Evolutionary conservation across 1,140 invertebrate species (phyloP), one percentile per base, ranked within the genome.

Genomic region (Ceratosolen solmsi): DNA sequence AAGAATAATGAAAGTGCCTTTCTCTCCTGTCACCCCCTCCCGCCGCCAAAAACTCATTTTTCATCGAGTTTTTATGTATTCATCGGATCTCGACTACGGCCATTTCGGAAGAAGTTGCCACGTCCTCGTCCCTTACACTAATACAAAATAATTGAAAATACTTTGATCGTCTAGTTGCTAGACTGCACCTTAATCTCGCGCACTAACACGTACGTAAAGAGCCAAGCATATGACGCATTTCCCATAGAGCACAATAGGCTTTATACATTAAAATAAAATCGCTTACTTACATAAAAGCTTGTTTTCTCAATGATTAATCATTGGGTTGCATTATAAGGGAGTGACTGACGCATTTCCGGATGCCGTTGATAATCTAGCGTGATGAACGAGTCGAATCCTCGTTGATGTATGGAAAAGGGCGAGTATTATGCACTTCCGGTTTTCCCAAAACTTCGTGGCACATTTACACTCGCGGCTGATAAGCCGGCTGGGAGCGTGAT

Each of bases 391-490:
- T 1, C 13, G n/a, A 70, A 15, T 41, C 25, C 22, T 49, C 38
- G 41, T n/a, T 2, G 13, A 15, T 2, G 8, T 3, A 30, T 30
- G 8, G 9, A 71, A 49, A 71, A n/a, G 1, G 2, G 51, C 17
- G 77, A 17, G 65, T n/a, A n/a, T 78, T 58, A 79, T 46, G 49
- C n/a, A 68, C 51, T 38, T 79, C 65, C 77, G 46, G 49, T 30
- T 78, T 58, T 58, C 56, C 65, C 51, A 17, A 72, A 79, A 78
- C 27, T 46, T 76, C 38, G 8, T 46, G 22, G 5, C 22, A 11
- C 0, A 27, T 1, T 49, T 49, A 3, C 22, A 30, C 15, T 20
- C 51, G 20, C 17, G 20, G 33, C 2, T 68, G 33, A 68, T 68
- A 68, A 68, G 5, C n/a, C 20, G 22, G 5, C n/a, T 5, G 22